Conservation (phyloP, 2,113 vertebrate species). For the Phrynosoma platyrhinos region DNA sequence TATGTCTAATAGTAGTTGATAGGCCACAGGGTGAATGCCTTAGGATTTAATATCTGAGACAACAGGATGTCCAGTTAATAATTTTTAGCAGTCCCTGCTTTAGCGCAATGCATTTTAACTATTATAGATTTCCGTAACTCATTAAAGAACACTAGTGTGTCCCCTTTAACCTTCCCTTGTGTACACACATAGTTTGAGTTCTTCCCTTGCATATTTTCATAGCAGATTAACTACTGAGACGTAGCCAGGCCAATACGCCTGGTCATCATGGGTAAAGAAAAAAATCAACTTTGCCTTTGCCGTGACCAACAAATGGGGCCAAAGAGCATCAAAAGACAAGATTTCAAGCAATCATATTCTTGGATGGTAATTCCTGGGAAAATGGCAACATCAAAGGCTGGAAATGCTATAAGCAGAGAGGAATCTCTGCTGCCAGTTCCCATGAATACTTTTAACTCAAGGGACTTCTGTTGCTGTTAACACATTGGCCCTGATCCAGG, state of each 20-base stretch:
- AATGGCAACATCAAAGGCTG: conserved; percentile 32
- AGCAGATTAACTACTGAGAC: not conserved
- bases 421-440: conserved; percentile 10
- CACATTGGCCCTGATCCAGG: not conserved
- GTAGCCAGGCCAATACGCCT: not conserved
- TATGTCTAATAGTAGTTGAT: not conserved
- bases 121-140: not conserved
- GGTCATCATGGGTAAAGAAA: conserved; percentile 19
- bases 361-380: conserved; percentile 36
- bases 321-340: conserved; percentile 24
- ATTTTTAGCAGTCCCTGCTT: not conserved
- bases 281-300: conserved; percentile 15
- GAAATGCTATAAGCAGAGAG: not conserved
- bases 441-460: not conserved
- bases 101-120: not conserved
- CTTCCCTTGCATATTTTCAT: not conserved
- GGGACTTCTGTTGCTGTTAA: conserved; percentile 17
- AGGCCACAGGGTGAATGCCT: not conserved
- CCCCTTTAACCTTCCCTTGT: not conserved
- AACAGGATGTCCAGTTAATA: not conserved
- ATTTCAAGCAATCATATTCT: not conserved
- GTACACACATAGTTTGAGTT: not conserved
- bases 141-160: not conserved
- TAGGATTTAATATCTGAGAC: not conserved
- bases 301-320: not conserved